phyloP scores from a whole-genome alignment of 2,888 invertebrate species.

The Rhopalosiphum nymphaeae region DNA sequence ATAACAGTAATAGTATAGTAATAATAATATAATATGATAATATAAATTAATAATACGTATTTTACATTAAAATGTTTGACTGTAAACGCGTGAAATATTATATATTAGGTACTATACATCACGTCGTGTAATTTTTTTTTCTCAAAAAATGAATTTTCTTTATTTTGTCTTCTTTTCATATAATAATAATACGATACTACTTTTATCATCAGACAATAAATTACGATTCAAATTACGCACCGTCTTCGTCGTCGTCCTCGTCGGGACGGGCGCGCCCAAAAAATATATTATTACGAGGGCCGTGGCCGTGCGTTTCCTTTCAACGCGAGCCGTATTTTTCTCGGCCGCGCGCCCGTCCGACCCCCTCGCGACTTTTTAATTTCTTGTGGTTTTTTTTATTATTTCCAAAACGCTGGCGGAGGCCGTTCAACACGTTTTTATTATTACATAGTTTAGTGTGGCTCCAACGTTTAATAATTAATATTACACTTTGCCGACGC shows the following conservation, averaged over 20 bases:
- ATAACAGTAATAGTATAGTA: background rate
- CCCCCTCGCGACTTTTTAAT: conserved; percentile 54
- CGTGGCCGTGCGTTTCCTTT: conserved; percentile 32
- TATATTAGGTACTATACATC: too few relatives aligned
- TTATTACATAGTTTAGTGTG: conserved; percentile 6
- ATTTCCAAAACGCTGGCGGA: background rate
- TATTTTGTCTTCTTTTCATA: background rate
- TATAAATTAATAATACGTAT: background rate
- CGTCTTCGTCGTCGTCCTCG: background rate
- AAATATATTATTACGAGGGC: conserved; percentile 19
- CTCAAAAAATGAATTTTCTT: background rate
- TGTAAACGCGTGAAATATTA: background rate
- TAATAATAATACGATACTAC: background rate
- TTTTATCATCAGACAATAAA: conserved; percentile 42
- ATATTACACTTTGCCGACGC: background rate
- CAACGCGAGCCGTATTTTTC: conserved; percentile 33
- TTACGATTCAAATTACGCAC: conserved; percentile 42
- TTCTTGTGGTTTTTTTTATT: conserved; percentile 42
- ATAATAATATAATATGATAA: background rate
- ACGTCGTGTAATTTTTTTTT: background rate
- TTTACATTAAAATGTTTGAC: conserved; percentile 10
- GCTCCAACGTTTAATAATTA: conserved; percentile 36
- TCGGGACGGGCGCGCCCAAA: background rate
- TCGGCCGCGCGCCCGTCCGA: background rate
- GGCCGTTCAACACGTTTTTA: conserved; percentile 54